Evolutionary conservation across 1,140 invertebrate genomes (phyloP).

Genomic region (Drosophila pruinosa): DNA sequence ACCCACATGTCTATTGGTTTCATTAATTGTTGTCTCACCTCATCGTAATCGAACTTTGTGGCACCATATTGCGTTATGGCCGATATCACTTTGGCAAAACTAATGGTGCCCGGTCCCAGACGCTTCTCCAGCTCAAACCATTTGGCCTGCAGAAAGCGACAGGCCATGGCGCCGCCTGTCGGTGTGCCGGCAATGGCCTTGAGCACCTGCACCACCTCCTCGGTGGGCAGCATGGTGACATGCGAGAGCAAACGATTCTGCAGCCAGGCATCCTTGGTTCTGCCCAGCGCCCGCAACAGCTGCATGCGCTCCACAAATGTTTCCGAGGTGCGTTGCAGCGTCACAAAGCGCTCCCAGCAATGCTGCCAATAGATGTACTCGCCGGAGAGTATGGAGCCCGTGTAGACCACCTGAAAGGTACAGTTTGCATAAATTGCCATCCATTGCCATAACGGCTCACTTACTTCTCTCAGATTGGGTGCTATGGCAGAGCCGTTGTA

Average conservation of each 20-base stretch:
- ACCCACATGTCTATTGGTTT: too few relatives aligned
- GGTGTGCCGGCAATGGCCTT: constrained; percentile 87
- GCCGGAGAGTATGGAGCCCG: constrained; percentile 84
- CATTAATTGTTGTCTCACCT: too few relatives aligned
- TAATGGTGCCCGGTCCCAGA: constrained; percentile 87
- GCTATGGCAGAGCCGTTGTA: constrained; percentile 73
- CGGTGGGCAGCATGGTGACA: constrained; percentile 86
- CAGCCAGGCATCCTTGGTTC: constrained; percentile 88
- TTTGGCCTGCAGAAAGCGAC: constrained; percentile 89
- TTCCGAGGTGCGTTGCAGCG: constrained; percentile 84
- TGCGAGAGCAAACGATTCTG: constrained; percentile 89
- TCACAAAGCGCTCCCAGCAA: constrained; percentile 87
- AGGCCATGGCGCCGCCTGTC: constrained; percentile 88
- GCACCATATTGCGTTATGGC: constrained; percentile 88
- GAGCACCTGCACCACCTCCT: constrained; percentile 88
- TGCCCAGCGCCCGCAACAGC: constrained; percentile 87
- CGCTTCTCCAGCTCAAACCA: constrained; percentile 87
- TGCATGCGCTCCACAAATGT: constrained; percentile 87
- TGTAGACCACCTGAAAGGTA: constrained; percentile 72
- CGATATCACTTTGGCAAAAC: constrained; percentile 88
- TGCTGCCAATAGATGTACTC: constrained; percentile 89
- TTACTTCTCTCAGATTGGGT: constrained; percentile 80
- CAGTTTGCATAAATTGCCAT: neutral
- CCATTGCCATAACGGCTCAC: neutral
- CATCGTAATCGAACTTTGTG: constrained; percentile 88